Conservation (phyloP, 2,888 invertebrate species). For the Andrena bicolor region DNA sequence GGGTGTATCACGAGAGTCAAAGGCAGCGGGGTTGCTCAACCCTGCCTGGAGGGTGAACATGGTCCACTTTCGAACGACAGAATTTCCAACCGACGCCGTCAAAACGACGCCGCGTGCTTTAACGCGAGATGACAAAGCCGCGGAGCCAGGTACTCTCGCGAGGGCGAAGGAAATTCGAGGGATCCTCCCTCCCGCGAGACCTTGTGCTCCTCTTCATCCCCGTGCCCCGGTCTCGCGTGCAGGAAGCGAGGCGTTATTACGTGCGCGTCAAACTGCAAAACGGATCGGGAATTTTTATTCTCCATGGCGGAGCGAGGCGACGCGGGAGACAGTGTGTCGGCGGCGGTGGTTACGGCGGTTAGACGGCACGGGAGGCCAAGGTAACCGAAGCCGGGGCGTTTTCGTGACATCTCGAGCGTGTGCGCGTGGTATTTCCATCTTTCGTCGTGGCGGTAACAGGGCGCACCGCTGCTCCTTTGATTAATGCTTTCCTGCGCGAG, state of each 20-base stretch:
- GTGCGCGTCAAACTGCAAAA: slow-evolving; percentile 44
- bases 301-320: not conserved
- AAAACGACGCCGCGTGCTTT: not conserved
- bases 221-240: not conserved
- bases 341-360: slow-evolving; percentile 61
- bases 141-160: not conserved
- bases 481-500: slow-evolving; percentile 78
- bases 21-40: too few species aligned
- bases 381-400: slow-evolving; percentile 54
- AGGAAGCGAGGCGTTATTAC: slow-evolving; percentile 17
- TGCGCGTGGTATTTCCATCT: slow-evolving; percentile 71
- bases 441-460: slow-evolving; percentile 76
- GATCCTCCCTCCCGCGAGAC: slow-evolving; percentile 14
- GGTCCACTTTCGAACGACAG: too few species aligned
- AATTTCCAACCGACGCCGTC: not conserved
- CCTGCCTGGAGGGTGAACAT: too few species aligned
- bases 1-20: too few species aligned
- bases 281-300: slow-evolving; percentile 57
- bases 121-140: not conserved
- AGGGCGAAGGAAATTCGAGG: not conserved
- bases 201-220: not conserved
- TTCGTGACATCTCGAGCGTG: slow-evolving; percentile 66
- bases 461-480: slow-evolving; percentile 77
- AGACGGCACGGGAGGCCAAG: slow-evolving; percentile 37
- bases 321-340: slow-evolving; percentile 49